These are phyloP conservation scores for Pangasius mekongensis DNA, from an alignment of 2,797 vertebrate genomes.

Conservation along the genomic window DNA sequence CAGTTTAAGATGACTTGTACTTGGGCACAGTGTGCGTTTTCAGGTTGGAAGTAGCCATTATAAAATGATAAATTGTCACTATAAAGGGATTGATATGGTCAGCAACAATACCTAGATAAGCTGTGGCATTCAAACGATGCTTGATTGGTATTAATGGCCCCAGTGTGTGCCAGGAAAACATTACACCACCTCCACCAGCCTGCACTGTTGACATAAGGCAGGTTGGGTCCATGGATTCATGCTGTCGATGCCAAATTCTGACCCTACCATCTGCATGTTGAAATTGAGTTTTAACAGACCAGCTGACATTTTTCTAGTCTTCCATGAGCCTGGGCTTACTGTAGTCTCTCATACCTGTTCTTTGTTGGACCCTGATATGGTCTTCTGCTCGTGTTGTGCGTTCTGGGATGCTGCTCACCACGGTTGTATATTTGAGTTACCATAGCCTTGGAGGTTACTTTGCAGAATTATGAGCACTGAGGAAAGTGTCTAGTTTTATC, in stretches of 20 bases:
- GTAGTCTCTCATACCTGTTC: background rate
- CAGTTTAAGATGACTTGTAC: background rate
- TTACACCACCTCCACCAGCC: background rate
- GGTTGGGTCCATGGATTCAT: background rate
- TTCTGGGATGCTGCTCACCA: background rate
- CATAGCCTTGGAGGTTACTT: background rate
- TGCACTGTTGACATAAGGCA: background rate
- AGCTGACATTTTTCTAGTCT: background rate
- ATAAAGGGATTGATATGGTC: background rate
- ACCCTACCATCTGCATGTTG: background rate
- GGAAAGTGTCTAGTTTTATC: background rate
- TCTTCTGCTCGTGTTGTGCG: background rate
- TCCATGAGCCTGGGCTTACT: background rate
- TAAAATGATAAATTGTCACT: background rate
- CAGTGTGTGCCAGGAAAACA: background rate
- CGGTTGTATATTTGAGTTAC: background rate
- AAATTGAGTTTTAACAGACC: background rate
- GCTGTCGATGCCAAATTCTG: background rate
- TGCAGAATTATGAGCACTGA: background rate
- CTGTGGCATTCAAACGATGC: background rate
- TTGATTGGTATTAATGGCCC: background rate
- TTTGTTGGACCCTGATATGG: background rate
- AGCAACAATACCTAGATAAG: background rate
- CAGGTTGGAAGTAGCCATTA: background rate
- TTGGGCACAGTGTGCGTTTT: background rate